phyloP scores from a whole-genome alignment of 1,140 invertebrate species.

The Megathymus violae region DNA sequence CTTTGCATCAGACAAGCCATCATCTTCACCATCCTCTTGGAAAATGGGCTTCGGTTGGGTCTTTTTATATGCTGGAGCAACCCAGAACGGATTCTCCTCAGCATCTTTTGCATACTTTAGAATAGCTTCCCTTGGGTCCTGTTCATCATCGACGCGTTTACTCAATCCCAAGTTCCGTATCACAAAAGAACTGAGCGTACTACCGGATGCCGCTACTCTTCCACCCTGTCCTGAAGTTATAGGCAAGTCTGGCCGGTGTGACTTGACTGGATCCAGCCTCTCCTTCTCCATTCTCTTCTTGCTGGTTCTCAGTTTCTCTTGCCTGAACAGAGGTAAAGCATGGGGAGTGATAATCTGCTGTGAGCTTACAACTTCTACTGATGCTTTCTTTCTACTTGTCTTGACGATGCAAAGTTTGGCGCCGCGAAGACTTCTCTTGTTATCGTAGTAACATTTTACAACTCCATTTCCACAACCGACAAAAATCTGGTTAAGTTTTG shows the following conservation, averaged over 20 bases:
- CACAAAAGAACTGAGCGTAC: slow-evolving; percentile 98
- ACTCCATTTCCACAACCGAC: slow-evolving; percentile 96
- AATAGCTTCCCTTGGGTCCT: slow-evolving; percentile 98
- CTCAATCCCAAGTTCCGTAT: slow-evolving; percentile 97
- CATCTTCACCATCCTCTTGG: slow-evolving; percentile 85
- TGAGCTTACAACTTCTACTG: slow-evolving; percentile 93
- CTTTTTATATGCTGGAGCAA: slow-evolving; percentile 94
- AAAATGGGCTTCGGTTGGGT: slow-evolving; percentile 93
- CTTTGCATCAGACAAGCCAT: slow-evolving; percentile 83
- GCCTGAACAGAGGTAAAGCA: slow-evolving; percentile 96
- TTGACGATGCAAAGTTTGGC: slow-evolving; percentile 96
- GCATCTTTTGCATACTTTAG: slow-evolving; percentile 98
- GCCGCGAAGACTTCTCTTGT: slow-evolving; percentile 92
- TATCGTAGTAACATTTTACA: slow-evolving; percentile 96
- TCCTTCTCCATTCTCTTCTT: slow-evolving; percentile 97
- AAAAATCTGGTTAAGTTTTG: slow-evolving; percentile 98
- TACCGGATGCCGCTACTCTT: slow-evolving; percentile 97
- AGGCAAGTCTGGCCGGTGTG: slow-evolving; percentile 96
- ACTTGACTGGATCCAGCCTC: slow-evolving; percentile 95
- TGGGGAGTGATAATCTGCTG: slow-evolving; percentile 99
- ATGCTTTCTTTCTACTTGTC: slow-evolving; percentile 90
- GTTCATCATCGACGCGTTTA: slow-evolving; percentile 97
- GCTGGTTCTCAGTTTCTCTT: slow-evolving; percentile 95
- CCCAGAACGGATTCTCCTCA: slow-evolving; percentile 98
- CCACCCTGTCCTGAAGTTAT: slow-evolving; percentile 97